Evolutionary conservation across 2,113 vertebrate species (phyloP).

Genomic region (Notarius quadriscutis): DNA sequence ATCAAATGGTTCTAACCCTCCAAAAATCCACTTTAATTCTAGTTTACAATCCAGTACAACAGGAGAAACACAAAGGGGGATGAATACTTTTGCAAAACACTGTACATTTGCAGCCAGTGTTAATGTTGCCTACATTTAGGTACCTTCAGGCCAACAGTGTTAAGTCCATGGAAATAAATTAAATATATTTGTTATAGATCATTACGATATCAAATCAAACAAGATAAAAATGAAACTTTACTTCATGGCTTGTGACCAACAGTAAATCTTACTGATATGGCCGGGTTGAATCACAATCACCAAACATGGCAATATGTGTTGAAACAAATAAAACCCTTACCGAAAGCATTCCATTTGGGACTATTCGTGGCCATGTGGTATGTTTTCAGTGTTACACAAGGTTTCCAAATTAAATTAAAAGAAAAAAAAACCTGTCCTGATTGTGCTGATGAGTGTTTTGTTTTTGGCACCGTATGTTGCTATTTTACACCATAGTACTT

Average conservation of each 20-base stretch:
- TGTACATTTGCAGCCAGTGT: neutral
- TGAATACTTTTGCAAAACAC: too few species aligned
- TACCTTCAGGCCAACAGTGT: neutral
- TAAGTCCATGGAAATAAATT: neutral
- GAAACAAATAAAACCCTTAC: slow-evolving; percentile 5
- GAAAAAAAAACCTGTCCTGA: slow-evolving; percentile 12
- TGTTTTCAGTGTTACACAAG: slow-evolving; percentile 18
- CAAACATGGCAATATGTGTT: slow-evolving; percentile 40
- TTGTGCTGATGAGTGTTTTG: neutral
- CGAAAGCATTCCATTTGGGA: slow-evolving; percentile 30
- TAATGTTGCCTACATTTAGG: neutral
- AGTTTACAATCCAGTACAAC: too few species aligned
- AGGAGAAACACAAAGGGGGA: too few species aligned
- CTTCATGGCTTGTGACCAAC: neutral
- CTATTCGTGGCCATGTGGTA: slow-evolving; percentile 27
- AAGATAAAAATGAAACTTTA: neutral
- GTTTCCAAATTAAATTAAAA: slow-evolving; percentile 24
- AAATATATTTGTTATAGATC: neutral
- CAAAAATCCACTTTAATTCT: too few species aligned
- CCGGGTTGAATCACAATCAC: slow-evolving; percentile 30
- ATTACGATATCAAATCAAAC: neutral
- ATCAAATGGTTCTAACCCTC: too few species aligned
- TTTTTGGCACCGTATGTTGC: slow-evolving; percentile 4
- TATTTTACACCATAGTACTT: slow-evolving; percentile 33
- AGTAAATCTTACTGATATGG: neutral